phyloP scores from a whole-genome alignment of 2,888 invertebrate genomes.

The Nyleta sp. region DNA sequence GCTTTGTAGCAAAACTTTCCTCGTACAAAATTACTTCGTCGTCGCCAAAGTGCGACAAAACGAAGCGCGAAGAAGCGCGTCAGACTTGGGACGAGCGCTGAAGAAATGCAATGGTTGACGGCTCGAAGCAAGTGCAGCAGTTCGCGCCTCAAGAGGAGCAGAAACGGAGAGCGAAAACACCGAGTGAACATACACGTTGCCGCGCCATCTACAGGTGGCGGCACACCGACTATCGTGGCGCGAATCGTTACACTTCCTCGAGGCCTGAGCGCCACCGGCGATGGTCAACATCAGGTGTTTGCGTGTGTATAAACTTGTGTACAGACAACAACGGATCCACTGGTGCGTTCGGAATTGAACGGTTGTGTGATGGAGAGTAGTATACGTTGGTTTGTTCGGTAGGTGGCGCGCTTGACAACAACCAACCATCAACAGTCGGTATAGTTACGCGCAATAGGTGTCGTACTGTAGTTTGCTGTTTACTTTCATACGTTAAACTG shows the following conservation, averaged over 20 bases:
- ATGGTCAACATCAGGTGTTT: not conserved
- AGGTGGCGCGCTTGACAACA: slow-evolving; percentile 13
- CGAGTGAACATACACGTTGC: not conserved
- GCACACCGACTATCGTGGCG: not conserved
- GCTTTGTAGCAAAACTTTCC: too few relatives aligned
- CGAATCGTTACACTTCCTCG: slow-evolving; percentile 24
- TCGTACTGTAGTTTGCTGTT: slow-evolving; percentile 22
- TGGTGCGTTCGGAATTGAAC: slow-evolving; percentile 23
- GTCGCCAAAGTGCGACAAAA: too few relatives aligned
- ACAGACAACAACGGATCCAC: too few relatives aligned
- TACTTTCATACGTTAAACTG: slow-evolving; percentile 52
- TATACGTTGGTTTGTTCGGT: slow-evolving; percentile 1
- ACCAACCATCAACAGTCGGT: slow-evolving; percentile 4
- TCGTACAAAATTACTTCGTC: too few relatives aligned
- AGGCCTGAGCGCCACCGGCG: too few relatives aligned
- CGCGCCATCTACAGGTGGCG: not conserved
- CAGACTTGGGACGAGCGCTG: too few relatives aligned
- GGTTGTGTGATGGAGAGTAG: slow-evolving; percentile 1
- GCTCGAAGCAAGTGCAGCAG: too few relatives aligned
- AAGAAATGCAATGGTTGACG: too few relatives aligned
- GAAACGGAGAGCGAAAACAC: not conserved
- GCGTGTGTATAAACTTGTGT: not conserved
- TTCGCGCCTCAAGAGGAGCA: not conserved
- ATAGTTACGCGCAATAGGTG: slow-evolving; percentile 20
- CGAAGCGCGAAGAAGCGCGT: too few relatives aligned